Conservation (phyloP, 1,140 invertebrate genomes). For the Mizuhopecten yessoensis region DNA sequence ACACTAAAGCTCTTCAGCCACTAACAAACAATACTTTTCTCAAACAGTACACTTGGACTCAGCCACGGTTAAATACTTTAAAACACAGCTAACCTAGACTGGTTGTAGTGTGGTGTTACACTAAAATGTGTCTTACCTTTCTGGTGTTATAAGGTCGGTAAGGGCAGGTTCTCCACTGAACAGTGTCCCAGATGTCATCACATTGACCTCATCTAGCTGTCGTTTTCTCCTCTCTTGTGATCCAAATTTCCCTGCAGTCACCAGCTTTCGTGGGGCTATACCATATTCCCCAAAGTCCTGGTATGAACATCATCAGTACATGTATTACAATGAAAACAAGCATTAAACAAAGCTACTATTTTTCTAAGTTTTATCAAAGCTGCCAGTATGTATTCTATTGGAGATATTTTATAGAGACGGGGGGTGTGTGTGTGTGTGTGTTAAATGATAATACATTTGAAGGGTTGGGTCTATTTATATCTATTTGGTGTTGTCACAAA, state of each 20-base stretch:
- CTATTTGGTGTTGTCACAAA: too few species aligned
- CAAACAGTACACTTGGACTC: too few species aligned
- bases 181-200: slow-evolving; percentile 59
- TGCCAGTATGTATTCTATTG: background rate
- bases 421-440: too few species aligned
- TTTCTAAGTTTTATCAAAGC: background rate
- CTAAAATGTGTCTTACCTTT: slow-evolving; percentile 85
- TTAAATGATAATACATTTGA: too few species aligned
- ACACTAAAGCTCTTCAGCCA: too few species aligned
- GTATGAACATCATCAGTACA: slow-evolving; percentile 41
- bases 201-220: slow-evolving; percentile 63
- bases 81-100: too few species aligned
- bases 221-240: slow-evolving; percentile 76
- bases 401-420: too few species aligned
- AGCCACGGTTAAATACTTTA: too few species aligned
- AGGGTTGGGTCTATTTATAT: too few species aligned
- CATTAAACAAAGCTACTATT: background rate
- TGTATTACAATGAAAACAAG: slow-evolving; percentile 45
- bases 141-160: slow-evolving; percentile 90
- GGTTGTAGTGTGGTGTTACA: too few species aligned
- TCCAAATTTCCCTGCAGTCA: slow-evolving; percentile 89
- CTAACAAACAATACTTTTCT: too few species aligned
- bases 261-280: slow-evolving; percentile 94
- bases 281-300: slow-evolving; percentile 96
- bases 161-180: slow-evolving; percentile 89